These are phyloP conservation scores for Glyphotaelius pellucidus DNA, from an alignment of 2,888 invertebrate species.

Conservation along the genomic window DNA sequence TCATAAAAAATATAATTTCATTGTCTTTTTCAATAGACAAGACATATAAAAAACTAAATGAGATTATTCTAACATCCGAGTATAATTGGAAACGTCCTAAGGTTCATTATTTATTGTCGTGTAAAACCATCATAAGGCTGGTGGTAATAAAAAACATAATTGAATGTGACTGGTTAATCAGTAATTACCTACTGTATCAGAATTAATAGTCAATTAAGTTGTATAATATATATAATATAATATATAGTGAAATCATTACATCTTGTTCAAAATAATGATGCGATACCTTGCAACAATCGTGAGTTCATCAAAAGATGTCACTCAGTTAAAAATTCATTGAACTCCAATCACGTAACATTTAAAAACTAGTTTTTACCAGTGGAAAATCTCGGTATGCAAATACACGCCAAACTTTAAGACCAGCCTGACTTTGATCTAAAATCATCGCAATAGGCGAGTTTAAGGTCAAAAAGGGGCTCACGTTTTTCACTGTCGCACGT, in stretches of 20 bases:
- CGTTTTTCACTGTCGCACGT: too few species aligned
- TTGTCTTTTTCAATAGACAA: background rate
- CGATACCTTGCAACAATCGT: background rate
- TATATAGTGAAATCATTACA: background rate
- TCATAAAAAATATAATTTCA: background rate
- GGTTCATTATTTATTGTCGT: background rate
- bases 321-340: background rate
- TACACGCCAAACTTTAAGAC: too few species aligned
- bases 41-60: background rate
- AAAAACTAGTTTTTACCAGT: too few species aligned
- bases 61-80: background rate
- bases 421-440: too few species aligned
- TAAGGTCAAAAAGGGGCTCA: too few species aligned
- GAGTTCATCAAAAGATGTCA: background rate
- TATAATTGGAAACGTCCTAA: too few species aligned
- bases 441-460: too few species aligned
- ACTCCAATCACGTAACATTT: background rate
- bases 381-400: too few species aligned
- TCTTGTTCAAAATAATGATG: background rate
- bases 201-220: background rate
- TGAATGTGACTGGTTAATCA: background rate
- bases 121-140: background rate
- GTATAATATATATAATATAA: too few species aligned
- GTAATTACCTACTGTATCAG: background rate
- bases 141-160: background rate